Evolutionary conservation across 2,113 vertebrate species (phyloP), one percentile per base, ranked within the genome.

Genomic region (Otus sunia): DNA sequence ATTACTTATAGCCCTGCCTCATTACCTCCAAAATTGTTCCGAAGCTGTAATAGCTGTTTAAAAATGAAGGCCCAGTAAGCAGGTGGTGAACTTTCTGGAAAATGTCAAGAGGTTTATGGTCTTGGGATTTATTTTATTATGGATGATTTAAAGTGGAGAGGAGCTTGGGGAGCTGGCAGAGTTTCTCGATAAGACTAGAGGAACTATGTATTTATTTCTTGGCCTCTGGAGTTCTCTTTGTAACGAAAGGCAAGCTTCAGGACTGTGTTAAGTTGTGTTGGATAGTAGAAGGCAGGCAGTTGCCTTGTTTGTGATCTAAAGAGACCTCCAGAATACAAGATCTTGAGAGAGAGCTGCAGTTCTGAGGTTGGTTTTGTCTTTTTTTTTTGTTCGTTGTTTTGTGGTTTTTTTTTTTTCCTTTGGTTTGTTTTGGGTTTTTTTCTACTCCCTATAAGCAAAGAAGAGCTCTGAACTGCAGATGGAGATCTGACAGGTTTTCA

Each of bases 81-180:
- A 90, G 49, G 76, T 92, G 72, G 36, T 91, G 88, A 95, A 41
- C 68, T 92, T 92, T 86, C 74, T 93, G 90, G 43, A 88, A 85
- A 88, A 77, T 20, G 36, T 74, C 76, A 67, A 74, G 55, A 86
- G 53, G 37, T 83, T 88, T 93, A 66, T 60, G n/a, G 26, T 63
- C 36, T 64, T 91, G 64, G 39, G 64, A 67, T 93, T 83, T 88
- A 34, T 86, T 94, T 93, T 94, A 47, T 77, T 90, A 59, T 2
- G 10, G 45, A 34, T 80, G 5, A 83, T 88, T 93, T 92, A 37
- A 83, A 83, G 43, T 36, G 36, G 32, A 77, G 39, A 56, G 19
- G 27, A 74, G 30, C 2, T 3, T 0, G 0, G 55, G 30, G n/a
- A 85, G 25, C 74, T 82, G 62, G 30, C 55, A 88, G 32, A 52